Conservation (phyloP, 2,888 invertebrate species). For the Scelioninae gen. 2 region DNA sequence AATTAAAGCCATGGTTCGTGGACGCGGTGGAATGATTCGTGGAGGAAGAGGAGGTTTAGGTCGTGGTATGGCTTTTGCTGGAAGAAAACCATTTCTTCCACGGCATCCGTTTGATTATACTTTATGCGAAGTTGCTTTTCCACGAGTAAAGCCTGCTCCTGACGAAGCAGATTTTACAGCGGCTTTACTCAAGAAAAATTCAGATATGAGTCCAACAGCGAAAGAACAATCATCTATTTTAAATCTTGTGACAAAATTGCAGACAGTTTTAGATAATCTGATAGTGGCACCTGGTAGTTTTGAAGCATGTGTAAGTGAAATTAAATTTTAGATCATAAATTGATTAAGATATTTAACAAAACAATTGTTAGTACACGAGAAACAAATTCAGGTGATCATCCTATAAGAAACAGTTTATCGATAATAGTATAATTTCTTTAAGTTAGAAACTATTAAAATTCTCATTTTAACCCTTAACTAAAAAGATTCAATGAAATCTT, state of each 20-base stretch:
- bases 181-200: constrained; percentile 93
- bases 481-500: too few species aligned
- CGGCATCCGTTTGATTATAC: constrained; percentile 92
- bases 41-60: constrained; percentile 81
- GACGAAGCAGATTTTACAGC: constrained; percentile 92
- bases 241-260: constrained; percentile 96
- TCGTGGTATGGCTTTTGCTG: constrained; percentile 80
- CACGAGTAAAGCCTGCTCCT: constrained; percentile 85
- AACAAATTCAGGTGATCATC: too few species aligned
- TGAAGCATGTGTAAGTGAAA: constrained; percentile 96
- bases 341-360: too few species aligned
- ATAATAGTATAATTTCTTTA: too few species aligned
- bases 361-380: too few species aligned
- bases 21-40: constrained; percentile 82
- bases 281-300: constrained; percentile 96
- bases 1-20: constrained; percentile 80
- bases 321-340: too few species aligned
- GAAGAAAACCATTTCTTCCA: constrained; percentile 81
- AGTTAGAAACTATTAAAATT: too few species aligned
- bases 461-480: too few species aligned
- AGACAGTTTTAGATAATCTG: constrained; percentile 93
- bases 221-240: constrained; percentile 94
- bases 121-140: constrained; percentile 92
- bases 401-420: too few species aligned
- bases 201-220: constrained; percentile 93